These are phyloP conservation scores for Machimus atricapillus DNA, from an alignment of 2,888 invertebrate genomes.

Conservation along the genomic window DNA sequence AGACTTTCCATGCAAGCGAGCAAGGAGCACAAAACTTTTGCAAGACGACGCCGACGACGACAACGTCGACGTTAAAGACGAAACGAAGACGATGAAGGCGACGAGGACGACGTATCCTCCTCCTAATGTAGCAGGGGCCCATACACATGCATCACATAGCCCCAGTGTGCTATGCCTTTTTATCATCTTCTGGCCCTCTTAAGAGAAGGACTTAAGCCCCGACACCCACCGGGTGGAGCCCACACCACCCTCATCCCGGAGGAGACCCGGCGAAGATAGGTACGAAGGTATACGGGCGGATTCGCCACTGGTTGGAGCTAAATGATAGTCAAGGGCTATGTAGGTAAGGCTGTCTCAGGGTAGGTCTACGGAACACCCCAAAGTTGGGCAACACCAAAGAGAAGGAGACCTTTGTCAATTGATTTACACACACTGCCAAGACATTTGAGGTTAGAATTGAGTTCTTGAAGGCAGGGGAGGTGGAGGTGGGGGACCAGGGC, in stretches of 20 bases:
- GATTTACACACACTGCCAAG: constrained; percentile 39
- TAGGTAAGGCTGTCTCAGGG: neutral
- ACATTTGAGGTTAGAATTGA: constrained; percentile 40
- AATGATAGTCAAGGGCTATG: neutral
- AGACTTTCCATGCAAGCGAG: constrained; percentile 20
- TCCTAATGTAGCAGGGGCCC: neutral
- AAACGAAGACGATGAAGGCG: neutral
- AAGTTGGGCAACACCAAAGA: constrained; percentile 37
- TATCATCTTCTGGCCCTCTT: constrained; percentile 39
- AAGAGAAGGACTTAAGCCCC: constrained; percentile 36
- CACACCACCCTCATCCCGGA: neutral
- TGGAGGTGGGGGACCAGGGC: neutral
- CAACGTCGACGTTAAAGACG: neutral
- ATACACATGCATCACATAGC: constrained; percentile 27
- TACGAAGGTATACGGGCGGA: constrained; percentile 4
- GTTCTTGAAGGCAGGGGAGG: constrained; percentile 6
- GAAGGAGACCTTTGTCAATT: constrained; percentile 38
- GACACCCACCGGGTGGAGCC: neutral
- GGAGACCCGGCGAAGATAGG: neutral
- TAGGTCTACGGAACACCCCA: constrained; percentile 32
- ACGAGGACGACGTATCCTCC: constrained; percentile 5
- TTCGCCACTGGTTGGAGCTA: constrained; percentile 38
- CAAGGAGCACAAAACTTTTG: constrained; percentile 21
- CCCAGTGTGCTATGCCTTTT: constrained; percentile 25
- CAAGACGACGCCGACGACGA: neutral